phyloP scores from a whole-genome alignment of 2,113 vertebrate species.

The Meleagris gallopavo region DNA sequence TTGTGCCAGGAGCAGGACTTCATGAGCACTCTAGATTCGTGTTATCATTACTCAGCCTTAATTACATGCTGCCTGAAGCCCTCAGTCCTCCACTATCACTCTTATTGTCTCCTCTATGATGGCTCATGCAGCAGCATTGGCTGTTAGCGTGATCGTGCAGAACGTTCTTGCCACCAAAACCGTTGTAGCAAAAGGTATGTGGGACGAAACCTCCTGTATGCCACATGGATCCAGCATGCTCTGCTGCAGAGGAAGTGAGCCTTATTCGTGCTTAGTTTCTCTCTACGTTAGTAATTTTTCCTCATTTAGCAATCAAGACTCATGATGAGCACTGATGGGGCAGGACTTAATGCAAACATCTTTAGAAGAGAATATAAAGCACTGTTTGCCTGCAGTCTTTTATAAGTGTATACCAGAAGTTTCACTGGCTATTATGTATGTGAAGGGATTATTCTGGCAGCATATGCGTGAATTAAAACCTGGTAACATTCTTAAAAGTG shows the following conservation, averaged over 20 bases:
- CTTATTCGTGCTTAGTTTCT: not conserved
- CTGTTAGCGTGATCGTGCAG: not conserved
- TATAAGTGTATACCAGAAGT: not conserved
- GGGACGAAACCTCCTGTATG: not conserved
- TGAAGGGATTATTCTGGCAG: constrained; percentile 28
- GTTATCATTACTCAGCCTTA: not conserved
- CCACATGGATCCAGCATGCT: not conserved
- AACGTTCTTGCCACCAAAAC: not conserved
- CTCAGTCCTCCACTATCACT: not conserved
- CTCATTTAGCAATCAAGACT: constrained; percentile 7
- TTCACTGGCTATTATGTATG: constrained; percentile 7
- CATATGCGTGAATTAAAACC: not conserved
- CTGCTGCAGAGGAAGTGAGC: not conserved
- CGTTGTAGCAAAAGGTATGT: not conserved
- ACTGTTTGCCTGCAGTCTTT: not conserved
- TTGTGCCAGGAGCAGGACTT: not conserved
- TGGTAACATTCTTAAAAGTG: constrained; percentile 37
- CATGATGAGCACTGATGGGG: not conserved
- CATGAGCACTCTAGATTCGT: not conserved
- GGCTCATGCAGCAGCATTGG: not conserved
- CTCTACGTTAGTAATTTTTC: constrained; percentile 20
- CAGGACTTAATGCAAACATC: not conserved
- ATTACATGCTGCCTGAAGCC: not conserved
- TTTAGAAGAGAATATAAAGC: not conserved
- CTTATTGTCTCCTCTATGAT: not conserved